Conservation (phyloP, 2,888 invertebrate species). For the Nomada ruficornis region DNA sequence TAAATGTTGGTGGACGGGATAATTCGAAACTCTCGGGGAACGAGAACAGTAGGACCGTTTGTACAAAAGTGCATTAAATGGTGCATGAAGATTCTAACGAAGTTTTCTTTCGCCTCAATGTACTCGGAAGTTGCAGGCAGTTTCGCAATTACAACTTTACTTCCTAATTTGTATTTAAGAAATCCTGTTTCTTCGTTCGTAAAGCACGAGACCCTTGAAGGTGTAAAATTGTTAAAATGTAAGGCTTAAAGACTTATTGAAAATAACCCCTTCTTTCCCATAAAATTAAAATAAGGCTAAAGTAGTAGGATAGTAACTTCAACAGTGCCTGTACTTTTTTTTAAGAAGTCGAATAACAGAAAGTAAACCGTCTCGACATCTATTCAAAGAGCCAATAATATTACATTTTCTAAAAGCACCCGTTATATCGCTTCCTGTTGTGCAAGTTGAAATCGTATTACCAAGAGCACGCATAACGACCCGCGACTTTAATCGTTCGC, state of each 20-base stretch:
- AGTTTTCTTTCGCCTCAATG: neutral
- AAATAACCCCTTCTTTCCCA: too few relatives aligned
- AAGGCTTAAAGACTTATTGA: too few relatives aligned
- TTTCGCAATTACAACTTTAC: neutral
- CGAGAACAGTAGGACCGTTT: constrained; percentile 15
- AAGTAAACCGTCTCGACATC: neutral
- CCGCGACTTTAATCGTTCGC: constrained; percentile 54
- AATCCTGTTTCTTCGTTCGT: too few relatives aligned
- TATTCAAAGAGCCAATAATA: constrained; percentile 14
- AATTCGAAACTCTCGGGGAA: constrained; percentile 1
- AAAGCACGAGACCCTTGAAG: too few relatives aligned
- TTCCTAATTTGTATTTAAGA: too few relatives aligned
- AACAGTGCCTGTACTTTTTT: too few relatives aligned
- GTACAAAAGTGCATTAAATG: constrained; percentile 10
- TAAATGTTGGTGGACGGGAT: neutral
- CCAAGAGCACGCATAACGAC: constrained; percentile 57
- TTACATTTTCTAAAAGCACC: constrained; percentile 42
- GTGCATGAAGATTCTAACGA: constrained; percentile 7
- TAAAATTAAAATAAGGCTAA: too few relatives aligned
- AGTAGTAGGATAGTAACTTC: too few relatives aligned
- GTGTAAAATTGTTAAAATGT: too few relatives aligned
- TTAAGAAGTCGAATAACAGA: too few relatives aligned
- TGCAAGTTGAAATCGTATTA: constrained; percentile 23
- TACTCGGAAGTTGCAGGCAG: neutral
- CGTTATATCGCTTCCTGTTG: constrained; percentile 54